Conservation (phyloP, 2,113 vertebrate species). For the Heterotis niloticus region DNA sequence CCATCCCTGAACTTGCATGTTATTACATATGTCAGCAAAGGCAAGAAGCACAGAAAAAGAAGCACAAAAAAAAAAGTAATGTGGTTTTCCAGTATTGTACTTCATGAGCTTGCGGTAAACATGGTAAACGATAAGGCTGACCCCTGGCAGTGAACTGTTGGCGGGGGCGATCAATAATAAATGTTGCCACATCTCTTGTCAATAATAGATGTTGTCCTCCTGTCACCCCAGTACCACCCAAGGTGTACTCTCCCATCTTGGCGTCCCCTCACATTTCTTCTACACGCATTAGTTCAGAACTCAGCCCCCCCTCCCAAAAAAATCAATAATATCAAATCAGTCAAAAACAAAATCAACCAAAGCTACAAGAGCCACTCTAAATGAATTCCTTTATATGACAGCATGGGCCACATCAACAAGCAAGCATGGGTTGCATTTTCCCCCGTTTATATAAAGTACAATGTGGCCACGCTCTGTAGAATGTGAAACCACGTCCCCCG, state of each 20-base stretch:
- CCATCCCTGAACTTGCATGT: not conserved
- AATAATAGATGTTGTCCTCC: not conserved
- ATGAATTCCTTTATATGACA: too few species aligned
- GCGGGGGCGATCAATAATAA: not conserved
- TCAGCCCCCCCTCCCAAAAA: not conserved
- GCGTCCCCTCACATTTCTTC: too few species aligned
- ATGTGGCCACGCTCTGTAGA: not conserved
- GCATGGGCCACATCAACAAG: too few species aligned
- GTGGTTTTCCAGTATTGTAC: not conserved
- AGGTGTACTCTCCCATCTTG: not conserved
- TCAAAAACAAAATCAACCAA: not conserved
- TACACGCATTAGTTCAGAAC: too few species aligned
- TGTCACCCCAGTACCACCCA: not conserved
- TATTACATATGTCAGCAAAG: not conserved
- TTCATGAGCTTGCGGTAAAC: not conserved
- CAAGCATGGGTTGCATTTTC: not conserved
- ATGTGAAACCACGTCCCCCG: constrained; percentile 2
- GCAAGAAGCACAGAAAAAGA: not conserved
- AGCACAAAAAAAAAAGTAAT: not conserved
- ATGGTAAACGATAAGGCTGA: not conserved
- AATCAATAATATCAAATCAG: not conserved
- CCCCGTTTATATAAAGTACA: not conserved
- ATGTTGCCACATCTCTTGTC: not conserved
- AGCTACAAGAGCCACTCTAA: not conserved
- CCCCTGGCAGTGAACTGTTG: not conserved